phyloP scores from a whole-genome alignment of 2,797 vertebrate genomes.

The Chrysocyon brachyurus region DNA sequence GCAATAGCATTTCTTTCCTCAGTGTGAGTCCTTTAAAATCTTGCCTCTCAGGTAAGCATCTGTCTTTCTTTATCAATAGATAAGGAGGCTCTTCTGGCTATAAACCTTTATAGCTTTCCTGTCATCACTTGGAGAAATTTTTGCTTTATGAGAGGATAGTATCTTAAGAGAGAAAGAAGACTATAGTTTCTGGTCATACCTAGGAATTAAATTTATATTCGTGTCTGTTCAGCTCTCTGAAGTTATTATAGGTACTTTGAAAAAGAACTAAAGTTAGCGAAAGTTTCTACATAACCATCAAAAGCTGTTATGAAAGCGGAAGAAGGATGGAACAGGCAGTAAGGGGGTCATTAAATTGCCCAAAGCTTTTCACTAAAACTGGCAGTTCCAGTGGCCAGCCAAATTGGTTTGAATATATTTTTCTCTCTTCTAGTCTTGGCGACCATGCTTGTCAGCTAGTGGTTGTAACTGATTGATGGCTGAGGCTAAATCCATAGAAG shows the following conservation, averaged over 20 bases:
- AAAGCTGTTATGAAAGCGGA: constrained; percentile 53
- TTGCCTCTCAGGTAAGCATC: constrained; percentile 45
- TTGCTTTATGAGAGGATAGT: constrained; percentile 75
- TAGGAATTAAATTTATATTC: constrained; percentile 80
- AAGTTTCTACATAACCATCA: constrained; percentile 72
- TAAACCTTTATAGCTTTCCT: constrained; percentile 64
- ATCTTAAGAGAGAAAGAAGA: constrained; percentile 75
- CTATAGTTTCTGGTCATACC: constrained; percentile 61
- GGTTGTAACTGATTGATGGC: constrained; percentile 47
- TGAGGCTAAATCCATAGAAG: background rate
- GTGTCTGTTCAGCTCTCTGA: constrained; percentile 68
- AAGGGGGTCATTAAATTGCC: constrained; percentile 65
- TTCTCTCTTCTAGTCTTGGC: constrained; percentile 31
- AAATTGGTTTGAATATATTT: constrained; percentile 69
- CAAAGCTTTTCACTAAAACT: constrained; percentile 70
- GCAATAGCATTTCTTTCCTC: background rate
- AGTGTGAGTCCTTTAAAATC: constrained; percentile 37
- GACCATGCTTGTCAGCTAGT: constrained; percentile 45
- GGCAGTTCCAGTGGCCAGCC: constrained; percentile 59
- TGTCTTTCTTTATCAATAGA: constrained; percentile 61
- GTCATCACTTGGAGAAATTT: constrained; percentile 57
- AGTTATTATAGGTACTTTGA: constrained; percentile 75
- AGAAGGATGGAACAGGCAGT: constrained; percentile 59
- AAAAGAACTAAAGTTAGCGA: constrained; percentile 71
- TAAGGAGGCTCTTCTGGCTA: constrained; percentile 25